Base-by-base conservation (phyloP, 2,888 invertebrate species). In the Bugulina stolonifera region DNA sequence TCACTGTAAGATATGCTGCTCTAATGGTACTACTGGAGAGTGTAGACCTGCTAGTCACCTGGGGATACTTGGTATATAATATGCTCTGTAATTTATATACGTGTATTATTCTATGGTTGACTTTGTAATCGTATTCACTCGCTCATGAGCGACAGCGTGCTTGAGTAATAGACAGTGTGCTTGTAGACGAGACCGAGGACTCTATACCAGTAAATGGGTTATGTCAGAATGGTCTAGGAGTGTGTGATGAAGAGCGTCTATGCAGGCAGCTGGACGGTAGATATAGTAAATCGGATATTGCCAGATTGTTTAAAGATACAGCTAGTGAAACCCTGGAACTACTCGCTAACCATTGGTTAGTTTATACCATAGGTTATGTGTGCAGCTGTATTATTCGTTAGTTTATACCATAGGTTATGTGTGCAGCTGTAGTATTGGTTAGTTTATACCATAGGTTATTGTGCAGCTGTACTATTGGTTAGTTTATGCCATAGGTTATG, bases 41-140 rank as follows among this genome's bases (percentile, higher is more conserved):
- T 69, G 69, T 35, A 5, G 5, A 35, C 35, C 69, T 69, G 69
- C 69, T n/a, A 10, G 5, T 25, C 3, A 14, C 5, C 32, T n/a
- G 69, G 69, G 69, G 5, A n/a, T 69, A 18, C 25, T n/a, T 5
- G 69, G 69, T 69, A 35, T n/a, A n/a, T n/a, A n/a, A n/a, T n/a
- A n/a, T n/a, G n/a, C n/a, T n/a, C n/a, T n/a, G n/a, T n/a, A n/a
- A n/a, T n/a, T n/a, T n/a, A n/a, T n/a, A n/a, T n/a, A n/a, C n/a
- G n/a, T n/a, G n/a, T n/a, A n/a, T n/a, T n/a, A n/a, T n/a, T n/a
- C n/a, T n/a, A n/a, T n/a, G n/a, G n/a, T n/a, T n/a, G n/a, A n/a
- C n/a, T n/a, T n/a, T n/a, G n/a, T n/a, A n/a, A n/a, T n/a, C n/a
- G n/a, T n/a, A n/a, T n/a, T n/a, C n/a, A n/a, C n/a, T n/a, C n/a